Conservation (phyloP, 2,888 invertebrate genomes). For the Carpatolechia fugitivella region DNA sequence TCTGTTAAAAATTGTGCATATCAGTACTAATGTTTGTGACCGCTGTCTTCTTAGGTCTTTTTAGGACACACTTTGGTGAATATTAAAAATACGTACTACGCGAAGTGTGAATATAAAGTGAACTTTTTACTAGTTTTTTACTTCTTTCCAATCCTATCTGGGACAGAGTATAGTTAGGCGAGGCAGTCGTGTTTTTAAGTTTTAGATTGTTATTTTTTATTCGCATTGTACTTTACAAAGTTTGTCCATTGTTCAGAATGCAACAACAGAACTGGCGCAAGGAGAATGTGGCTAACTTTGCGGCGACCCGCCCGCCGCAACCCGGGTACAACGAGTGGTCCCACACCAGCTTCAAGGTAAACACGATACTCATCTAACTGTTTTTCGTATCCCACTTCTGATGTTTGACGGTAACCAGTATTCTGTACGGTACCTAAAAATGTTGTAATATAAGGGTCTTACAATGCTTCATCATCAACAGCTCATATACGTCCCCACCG, state of each 20-base stretch:
- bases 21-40: neutral
- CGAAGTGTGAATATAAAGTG: no score
- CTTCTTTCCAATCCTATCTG: no score
- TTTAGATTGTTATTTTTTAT: neutral
- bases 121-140: no score
- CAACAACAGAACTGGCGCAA: slow-evolving; percentile 59
- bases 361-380: neutral
- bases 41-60: neutral
- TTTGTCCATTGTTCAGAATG: neutral
- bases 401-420: no score
- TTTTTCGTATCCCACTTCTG: no score
- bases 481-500: no score
- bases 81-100: neutral
- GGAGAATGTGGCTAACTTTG: slow-evolving; percentile 35
- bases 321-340: slow-evolving; percentile 44
- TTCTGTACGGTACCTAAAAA: no score
- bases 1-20: no score
- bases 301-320: slow-evolving; percentile 25
- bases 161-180: no score
- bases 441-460: no score
- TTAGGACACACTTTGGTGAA: neutral
- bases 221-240: neutral
- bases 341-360: slow-evolving; percentile 47
- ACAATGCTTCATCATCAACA: no score
- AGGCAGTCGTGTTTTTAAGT: no score